Evolutionary conservation across 1,140 invertebrate genomes (phyloP), one percentile per base, ranked within the genome.

Genomic region (Zaprionus africanus): DNA sequence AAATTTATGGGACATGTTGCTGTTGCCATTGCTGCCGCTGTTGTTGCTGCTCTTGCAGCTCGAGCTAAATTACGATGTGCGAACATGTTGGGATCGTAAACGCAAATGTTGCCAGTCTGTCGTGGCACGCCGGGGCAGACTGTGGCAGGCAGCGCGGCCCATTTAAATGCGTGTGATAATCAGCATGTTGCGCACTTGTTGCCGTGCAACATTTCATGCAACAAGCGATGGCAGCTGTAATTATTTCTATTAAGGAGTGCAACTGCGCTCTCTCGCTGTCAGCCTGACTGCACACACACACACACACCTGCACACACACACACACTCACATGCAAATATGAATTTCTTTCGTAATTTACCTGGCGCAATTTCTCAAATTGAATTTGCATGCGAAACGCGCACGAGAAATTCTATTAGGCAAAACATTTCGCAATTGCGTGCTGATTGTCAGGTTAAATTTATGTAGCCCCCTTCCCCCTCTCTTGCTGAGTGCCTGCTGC

Each of bases 361-460:
- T 26, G 22, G 15, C 68, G 67, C 66, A 80, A 81, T 65, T 76
- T 80, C 70, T 82, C 59, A 49, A 74, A 64, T 78, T 68, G 78
- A 81, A 88, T 88, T 88, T 88, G 85, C 84, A 88, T 88, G 85
- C 84, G 80, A 87, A 67, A 67, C 62, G 84, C 84, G 77, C 84
- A 78, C 77, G 82, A 78, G 80, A 79, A 76, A 87, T 87, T 87
- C 83, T 87, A 87, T 87, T 87, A 83, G 84, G 84, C 68, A 76
- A 80, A 88, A 88, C 84, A 87, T 87, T 83, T 86, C 84, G 84
- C 84, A 87, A 87, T 87, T 87, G 84, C 83, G 84, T 87, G 84
- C 80, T 88, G 83, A 87, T 87, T 87, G 84, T 81, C 64, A 69
- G 80, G 78, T 82, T 76, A 51, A 72, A 56, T 49, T 65, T 56